Evolutionary conservation across 2,888 invertebrate species (phyloP).

Genomic region (Sisyra terminalis): DNA sequence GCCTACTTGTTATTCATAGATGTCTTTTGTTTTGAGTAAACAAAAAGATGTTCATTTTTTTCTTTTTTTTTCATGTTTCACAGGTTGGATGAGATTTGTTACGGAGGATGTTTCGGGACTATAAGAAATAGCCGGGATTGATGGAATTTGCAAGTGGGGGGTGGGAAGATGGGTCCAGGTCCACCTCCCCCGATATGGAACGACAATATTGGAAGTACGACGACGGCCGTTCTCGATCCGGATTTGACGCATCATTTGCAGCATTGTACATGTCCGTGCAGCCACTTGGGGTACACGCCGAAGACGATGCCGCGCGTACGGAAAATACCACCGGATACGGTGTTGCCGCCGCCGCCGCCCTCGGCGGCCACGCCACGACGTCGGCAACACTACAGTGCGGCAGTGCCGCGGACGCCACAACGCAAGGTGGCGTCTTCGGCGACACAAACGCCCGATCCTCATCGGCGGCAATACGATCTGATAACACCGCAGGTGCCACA

Average conservation of each 20-base stretch:
- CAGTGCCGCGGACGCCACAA: conserved; percentile 10
- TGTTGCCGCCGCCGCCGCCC: conserved; percentile 12
- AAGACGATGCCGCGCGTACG: conserved; percentile 10
- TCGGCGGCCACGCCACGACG: conserved; percentile 12
- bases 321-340: conserved; percentile 18
- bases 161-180: conserved; percentile 7
- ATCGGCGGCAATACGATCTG: conserved; percentile 1
- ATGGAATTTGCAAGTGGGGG: background rate
- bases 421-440: background rate
- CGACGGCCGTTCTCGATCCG: conserved; percentile 38
- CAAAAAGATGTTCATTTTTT: too few species aligned
- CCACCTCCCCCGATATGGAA: conserved; percentile 6
- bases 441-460: conserved; percentile 2
- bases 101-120: too few species aligned
- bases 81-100: too few species aligned
- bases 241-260: conserved; percentile 80
- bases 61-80: too few species aligned
- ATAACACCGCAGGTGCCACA: background rate
- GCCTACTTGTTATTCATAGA: too few species aligned
- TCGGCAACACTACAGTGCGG: conserved; percentile 8
- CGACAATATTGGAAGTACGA: conserved; percentile 1
- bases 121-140: too few species aligned
- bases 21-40: too few species aligned
- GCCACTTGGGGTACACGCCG: conserved; percentile 70
- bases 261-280: conserved; percentile 78